Evolutionary conservation across 2,888 invertebrate genomes (phyloP).

Genomic region (Tachina fera): DNA sequence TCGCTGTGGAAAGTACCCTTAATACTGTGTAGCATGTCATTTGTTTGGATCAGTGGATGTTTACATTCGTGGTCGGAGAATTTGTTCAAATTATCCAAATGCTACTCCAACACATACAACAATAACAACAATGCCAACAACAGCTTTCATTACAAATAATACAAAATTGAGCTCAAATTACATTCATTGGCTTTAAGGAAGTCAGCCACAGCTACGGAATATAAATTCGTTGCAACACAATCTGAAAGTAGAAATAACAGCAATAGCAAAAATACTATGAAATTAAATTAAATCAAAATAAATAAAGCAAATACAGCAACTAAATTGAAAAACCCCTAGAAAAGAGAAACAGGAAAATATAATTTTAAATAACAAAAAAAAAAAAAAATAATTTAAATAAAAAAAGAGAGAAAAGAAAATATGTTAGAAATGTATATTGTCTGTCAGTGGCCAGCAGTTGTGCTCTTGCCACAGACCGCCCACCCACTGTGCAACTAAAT

Average conservation of each 20-base stretch:
- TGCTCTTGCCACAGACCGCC: neutral
- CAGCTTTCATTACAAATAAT: neutral
- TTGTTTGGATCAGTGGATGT: constrained; percentile 61
- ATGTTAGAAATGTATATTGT: constrained; percentile 23
- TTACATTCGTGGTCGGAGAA: constrained; percentile 59
- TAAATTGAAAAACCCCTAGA: neutral
- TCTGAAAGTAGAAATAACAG: neutral
- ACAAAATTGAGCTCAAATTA: constrained; percentile 48
- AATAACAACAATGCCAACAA: neutral
- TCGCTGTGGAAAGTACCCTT: neutral
- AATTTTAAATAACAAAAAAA: neutral
- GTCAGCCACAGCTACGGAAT: constrained; percentile 75
- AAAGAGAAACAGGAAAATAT: neutral
- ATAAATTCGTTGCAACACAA: constrained; percentile 86
- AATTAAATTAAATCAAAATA: constrained; percentile 33
- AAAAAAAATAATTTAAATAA: neutral
- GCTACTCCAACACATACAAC: neutral
- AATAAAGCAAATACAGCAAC: neutral
- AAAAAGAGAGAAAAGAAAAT: neutral
- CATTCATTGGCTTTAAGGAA: constrained; percentile 57
- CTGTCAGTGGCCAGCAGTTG: constrained; percentile 35
- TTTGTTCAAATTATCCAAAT: constrained; percentile 65
- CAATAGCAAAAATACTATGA: neutral
- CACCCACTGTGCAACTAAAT: constrained; percentile 18
- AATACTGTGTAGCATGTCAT: constrained; percentile 37